Conservation (phyloP, 1,140 invertebrate species). For the Zeugodacus cucurbitae region DNA sequence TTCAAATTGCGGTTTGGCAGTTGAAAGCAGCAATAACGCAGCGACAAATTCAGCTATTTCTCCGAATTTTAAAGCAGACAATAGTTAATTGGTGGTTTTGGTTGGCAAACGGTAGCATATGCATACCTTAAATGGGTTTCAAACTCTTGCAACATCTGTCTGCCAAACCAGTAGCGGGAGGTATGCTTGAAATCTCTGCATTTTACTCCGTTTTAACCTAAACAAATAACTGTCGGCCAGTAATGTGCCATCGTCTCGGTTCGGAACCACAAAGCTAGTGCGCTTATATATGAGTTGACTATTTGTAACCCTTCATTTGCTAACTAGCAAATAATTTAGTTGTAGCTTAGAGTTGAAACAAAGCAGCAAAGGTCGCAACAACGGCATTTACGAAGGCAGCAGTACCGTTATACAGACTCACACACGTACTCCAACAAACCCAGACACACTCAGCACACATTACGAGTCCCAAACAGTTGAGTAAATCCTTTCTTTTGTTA, state of each 20-base stretch:
- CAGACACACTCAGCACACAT: not conserved
- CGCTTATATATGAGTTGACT: not conserved
- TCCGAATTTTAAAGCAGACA: not conserved
- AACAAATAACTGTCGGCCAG: not conserved
- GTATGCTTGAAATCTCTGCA: not conserved
- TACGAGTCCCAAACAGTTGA: not conserved
- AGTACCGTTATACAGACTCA: not conserved
- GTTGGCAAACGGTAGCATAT: not conserved
- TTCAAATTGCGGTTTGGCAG: not conserved
- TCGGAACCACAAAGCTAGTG: not conserved
- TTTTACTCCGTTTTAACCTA: not conserved
- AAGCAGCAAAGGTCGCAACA: not conserved
- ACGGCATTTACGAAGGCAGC: not conserved
- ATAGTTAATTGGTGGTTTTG: slow-evolving; percentile 8
- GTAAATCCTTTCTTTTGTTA: not conserved
- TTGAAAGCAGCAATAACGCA: not conserved
- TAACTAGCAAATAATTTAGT: slow-evolving; percentile 2
- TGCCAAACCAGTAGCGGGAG: not conserved
- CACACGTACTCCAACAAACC: no score
- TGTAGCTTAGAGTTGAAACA: not conserved
- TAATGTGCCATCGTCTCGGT: not conserved
- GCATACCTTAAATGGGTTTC: no score
- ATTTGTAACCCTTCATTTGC: not conserved
- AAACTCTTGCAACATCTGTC: not conserved
- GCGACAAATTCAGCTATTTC: not conserved